Percentiles rank a stretch among this genome's conserved stretches.
phyloP scores from a whole-genome alignment of 2,797 vertebrate species.

The Tenualosa thibaudeaui region DNA sequence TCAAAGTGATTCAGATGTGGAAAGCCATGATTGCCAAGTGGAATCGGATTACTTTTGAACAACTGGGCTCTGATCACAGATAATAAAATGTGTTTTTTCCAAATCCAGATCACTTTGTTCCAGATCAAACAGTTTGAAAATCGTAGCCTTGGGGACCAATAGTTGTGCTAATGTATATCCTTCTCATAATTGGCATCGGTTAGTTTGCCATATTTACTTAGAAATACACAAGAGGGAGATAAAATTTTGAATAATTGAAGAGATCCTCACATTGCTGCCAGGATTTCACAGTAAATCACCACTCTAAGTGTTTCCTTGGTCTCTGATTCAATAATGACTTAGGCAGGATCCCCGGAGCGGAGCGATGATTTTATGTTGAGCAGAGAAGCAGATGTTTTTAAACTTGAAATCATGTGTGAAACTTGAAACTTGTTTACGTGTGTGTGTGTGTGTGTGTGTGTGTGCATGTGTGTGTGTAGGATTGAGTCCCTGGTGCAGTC shows the following conservation, averaged over 20 bases:
- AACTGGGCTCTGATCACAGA: no score
- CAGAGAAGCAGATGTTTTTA: no score
- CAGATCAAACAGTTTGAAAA: no score
- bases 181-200: neutral
- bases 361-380: no score
- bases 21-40: no score
- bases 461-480: slow-evolving; percentile 63
- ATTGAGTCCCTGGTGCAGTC: slow-evolving; percentile 86
- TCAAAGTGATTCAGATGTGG: no score
- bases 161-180: neutral
- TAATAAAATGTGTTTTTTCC: no score
- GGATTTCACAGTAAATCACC: neutral
- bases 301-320: neutral
- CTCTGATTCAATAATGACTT: neutral
- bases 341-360: no score
- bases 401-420: no score
- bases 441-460: neutral
- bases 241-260: neutral
- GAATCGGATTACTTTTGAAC: no score
- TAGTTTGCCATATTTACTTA: neutral
- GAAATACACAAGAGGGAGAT: neutral
- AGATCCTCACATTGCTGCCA: neutral
- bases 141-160: neutral
- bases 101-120: no score
- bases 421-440: no score